Evolutionary conservation across 2,113 vertebrate genomes (phyloP).

Genomic region (Strigops habroptila): DNA sequence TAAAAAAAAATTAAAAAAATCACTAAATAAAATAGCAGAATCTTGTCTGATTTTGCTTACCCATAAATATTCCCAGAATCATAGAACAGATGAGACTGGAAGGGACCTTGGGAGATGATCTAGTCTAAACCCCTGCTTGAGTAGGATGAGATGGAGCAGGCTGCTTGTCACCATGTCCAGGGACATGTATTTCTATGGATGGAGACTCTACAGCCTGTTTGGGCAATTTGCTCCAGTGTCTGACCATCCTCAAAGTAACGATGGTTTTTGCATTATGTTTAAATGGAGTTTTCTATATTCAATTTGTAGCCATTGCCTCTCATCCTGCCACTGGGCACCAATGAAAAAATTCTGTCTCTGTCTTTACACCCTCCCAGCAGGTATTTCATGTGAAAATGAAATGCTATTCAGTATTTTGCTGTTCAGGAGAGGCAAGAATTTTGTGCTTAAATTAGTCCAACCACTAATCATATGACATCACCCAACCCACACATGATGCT

Average conservation of each 20-base stretch:
- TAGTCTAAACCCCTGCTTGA: background rate
- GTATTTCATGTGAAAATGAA: background rate
- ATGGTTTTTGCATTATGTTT: background rate
- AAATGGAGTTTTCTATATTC: background rate
- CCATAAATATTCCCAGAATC: background rate
- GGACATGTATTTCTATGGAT: background rate
- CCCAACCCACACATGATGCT: background rate
- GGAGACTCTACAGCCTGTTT: background rate
- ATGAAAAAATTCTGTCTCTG: background rate
- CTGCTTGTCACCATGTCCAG: background rate
- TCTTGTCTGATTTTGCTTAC: background rate
- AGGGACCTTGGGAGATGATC: background rate
- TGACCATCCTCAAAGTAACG: background rate
- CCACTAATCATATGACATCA: background rate
- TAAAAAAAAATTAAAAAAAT: background rate
- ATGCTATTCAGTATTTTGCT: background rate
- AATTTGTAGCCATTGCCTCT: background rate
- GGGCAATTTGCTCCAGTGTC: background rate
- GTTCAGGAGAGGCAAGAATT: background rate
- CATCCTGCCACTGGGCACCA: background rate
- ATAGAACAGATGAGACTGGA: background rate
- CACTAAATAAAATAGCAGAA: background rate
- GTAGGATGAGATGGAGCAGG: background rate
- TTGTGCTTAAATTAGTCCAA: constrained; percentile 14
- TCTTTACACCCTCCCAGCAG: background rate